Base-by-base conservation (phyloP, 2,113 vertebrate species). In the Ascaphus truei region DNA sequence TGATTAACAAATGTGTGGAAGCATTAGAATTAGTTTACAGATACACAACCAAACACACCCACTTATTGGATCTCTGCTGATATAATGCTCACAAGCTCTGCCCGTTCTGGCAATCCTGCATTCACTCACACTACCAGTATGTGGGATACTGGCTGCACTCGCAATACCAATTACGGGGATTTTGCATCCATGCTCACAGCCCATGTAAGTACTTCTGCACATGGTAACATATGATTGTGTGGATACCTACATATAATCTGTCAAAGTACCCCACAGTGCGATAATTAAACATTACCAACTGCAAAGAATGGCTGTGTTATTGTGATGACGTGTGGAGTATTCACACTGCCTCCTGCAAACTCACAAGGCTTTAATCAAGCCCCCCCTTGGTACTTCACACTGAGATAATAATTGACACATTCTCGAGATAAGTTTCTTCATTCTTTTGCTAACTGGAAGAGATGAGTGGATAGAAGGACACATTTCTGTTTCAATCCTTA, bases 271-370 rank as follows among this genome's bases (percentile, higher is more conserved):
- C 41, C 30, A 51, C 22, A 48, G 43, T 50, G 22, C 30, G 37
- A 50, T 68, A 68, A 59, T 68, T 26, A 59, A 57, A 56, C 10
- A 13, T 59, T 59, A 37, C 20, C 52, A 58, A 37, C 53, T 37
- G 33, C 41, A 50, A 20, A 36, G 5, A 10, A 27, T 48, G 7
- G 36, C 39, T 18, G n/a, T 11, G 31, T 20, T 59, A 50, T 37
- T 34, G 16, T 50, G 22, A 50, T 51, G 34, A 39, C 12, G 13
- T 30, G 12, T 39, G n/a, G 33, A 5, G 11, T 12, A 29, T 50
- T 50, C 55, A 37, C 22, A 26, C 16, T 20, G 30, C n/a, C 30
- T 60, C 33, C 55, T 39, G 31, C 31, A 39, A 23, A 23, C 5
- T 4, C 23, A 37, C 16, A 68, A 69, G n/a, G 39, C 25, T 60